Percentiles rank a stretch among this genome's conserved stretches.
phyloP scores from a whole-genome alignment of 2,797 vertebrate species.

The Buceros bicornis region DNA sequence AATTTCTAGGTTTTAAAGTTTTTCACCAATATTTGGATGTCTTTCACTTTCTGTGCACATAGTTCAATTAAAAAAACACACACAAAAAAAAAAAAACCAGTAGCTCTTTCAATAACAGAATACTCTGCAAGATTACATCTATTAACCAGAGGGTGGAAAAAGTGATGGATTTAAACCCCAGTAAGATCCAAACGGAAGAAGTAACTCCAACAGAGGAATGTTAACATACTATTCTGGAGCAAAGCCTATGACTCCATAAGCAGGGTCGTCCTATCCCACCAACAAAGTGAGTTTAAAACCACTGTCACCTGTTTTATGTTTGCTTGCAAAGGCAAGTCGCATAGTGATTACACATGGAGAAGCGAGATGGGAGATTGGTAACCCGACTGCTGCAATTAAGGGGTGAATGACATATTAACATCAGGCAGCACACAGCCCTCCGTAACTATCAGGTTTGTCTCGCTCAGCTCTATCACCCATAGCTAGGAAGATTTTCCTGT shows the following conservation, averaged over 20 bases:
- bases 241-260: not conserved
- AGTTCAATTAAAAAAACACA: not conserved
- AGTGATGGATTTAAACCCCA: not conserved
- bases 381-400: not conserved
- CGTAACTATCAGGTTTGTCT: not conserved
- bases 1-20: not conserved
- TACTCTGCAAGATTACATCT: not conserved
- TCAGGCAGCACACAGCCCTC: not conserved
- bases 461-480: not conserved
- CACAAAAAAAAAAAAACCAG: not conserved
- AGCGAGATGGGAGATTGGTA: not conserved
- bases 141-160: not conserved
- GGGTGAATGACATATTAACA: not conserved
- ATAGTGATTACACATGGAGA: not conserved
- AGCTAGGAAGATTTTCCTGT: not conserved
- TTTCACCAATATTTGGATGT: not conserved
- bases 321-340: conserved; percentile 33
- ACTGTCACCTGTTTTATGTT: not conserved
- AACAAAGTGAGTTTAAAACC: not conserved
- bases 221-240: not conserved
- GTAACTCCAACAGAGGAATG: not conserved
- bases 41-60: accelerated
- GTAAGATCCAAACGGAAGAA: not conserved
- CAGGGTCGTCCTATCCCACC: conserved; percentile 62
- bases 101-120: not conserved